Conservation (phyloP, 1,140 invertebrate species). For the Platorchestia sp. region DNA sequence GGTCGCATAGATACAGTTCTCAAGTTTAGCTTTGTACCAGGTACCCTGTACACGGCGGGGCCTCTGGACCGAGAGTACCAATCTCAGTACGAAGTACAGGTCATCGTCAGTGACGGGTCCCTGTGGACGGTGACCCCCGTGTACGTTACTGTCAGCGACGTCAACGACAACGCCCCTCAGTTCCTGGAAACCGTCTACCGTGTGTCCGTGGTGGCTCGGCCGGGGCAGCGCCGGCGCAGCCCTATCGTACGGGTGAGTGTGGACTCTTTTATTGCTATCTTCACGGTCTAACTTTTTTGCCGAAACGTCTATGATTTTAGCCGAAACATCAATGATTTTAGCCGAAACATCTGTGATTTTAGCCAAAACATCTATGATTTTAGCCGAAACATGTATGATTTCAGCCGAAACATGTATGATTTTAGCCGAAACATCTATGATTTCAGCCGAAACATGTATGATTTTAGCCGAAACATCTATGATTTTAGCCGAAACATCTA, state of each 20-base stretch:
- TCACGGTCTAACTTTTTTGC: too few species aligned
- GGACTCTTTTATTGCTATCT: background rate
- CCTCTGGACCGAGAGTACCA: constrained; percentile 87
- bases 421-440: too few species aligned
- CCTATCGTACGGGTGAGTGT: constrained; percentile 63
- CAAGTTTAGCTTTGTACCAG: constrained; percentile 70
- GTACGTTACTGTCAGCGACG: constrained; percentile 82
- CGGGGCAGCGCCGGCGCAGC: constrained; percentile 52
- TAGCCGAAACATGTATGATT: too few species aligned
- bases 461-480: too few species aligned
- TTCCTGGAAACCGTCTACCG: constrained; percentile 74
- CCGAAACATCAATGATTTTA: too few species aligned
- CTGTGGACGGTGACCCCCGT: constrained; percentile 76
- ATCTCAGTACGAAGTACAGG: constrained; percentile 85
- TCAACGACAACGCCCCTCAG: constrained; percentile 90
- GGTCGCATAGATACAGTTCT: too few species aligned
- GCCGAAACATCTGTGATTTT: too few species aligned
- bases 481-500: too few species aligned
- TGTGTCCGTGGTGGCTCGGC: constrained; percentile 75
- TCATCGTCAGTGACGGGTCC: constrained; percentile 86
- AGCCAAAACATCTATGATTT: too few species aligned
- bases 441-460: too few species aligned
- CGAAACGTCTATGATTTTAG: background rate
- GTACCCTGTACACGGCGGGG: constrained; percentile 82
- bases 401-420: too few species aligned